A percentile compares a stretch with the other conserved stretches of the same genome.
Evolutionary conservation across 2,888 invertebrate genomes (phyloP).

Genomic region (Amaurobius ferox): DNA sequence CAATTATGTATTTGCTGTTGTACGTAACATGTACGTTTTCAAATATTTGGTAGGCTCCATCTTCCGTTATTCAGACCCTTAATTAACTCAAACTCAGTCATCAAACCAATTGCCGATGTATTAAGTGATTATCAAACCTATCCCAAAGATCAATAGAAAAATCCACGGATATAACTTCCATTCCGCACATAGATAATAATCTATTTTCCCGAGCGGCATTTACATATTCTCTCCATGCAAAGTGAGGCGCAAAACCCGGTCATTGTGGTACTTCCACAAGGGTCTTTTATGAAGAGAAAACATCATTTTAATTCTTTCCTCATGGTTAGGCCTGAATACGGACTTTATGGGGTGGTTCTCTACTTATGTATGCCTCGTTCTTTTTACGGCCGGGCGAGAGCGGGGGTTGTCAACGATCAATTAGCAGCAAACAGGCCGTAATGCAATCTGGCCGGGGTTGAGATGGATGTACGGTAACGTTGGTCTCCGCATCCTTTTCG

Average conservation of each 20-base stretch:
- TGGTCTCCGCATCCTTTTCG: constrained; percentile 48
- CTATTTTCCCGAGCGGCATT: background rate
- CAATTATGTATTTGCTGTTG: too few species aligned
- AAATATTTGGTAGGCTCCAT: too few species aligned
- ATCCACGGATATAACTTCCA: background rate
- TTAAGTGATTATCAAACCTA: too few species aligned
- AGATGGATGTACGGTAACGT: constrained; percentile 53
- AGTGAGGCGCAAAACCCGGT: background rate
- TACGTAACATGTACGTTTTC: too few species aligned
- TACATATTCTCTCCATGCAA: background rate
- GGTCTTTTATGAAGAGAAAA: constrained; percentile 40
- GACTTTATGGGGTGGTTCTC: constrained; percentile 32
- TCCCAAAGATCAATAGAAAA: too few species aligned
- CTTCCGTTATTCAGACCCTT: too few species aligned
- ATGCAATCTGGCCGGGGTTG: constrained; percentile 41
- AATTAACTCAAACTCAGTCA: too few species aligned
- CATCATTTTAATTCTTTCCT: constrained; percentile 59
- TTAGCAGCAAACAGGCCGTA: constrained; percentile 63
- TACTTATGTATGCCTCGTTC: background rate
- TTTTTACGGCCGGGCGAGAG: constrained; percentile 12
- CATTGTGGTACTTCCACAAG: constrained; percentile 7
- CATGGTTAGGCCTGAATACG: constrained; percentile 51
- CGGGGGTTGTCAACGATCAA: constrained; percentile 60
- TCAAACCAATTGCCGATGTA: too few species aligned
- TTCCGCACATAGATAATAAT: background rate